Evolutionary conservation across 2,113 vertebrate genomes (phyloP), one percentile per base, ranked within the genome.

Genomic region (Vulpes vulpes): DNA sequence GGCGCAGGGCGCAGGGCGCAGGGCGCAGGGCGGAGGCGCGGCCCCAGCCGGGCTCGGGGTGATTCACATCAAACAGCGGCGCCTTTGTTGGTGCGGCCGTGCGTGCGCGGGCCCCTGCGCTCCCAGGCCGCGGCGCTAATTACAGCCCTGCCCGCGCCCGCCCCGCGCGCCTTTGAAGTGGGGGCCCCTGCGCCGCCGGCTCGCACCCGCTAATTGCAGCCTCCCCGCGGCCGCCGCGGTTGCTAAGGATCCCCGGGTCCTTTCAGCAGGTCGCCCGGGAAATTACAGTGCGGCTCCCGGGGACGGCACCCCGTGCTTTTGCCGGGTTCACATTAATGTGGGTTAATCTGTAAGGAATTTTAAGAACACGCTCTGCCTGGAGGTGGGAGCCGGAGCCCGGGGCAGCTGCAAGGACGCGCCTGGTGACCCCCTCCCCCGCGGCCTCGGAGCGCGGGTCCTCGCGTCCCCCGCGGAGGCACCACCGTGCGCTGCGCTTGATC

Each of bases 271-370:
- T 43, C 30, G 85, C 55, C 19, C 89, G 96, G 89, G 83, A 97
- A 97, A 98, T 96, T 93, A 97, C 97, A 94, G 7, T 32, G 97
- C 92, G 6, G 93, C 96, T 59, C 25, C 0, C 22, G n/a, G 86
- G n/a, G 87, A 22, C 38, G 82, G 78, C 0, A 30, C 51, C 78
- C 78, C 32, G 0, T 17, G 94, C 93, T 95, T 96, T 95, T 38
- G 79, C 88, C 64, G 25, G 69, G 89, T 20, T 95, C 55, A 74
- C 73, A 64, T 15, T 35, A n/a, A 86, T 12, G 74, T 32, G 64
- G 98, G 92, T 89, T 97, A 80, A 97, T 92, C 97, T 76, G 95
- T 27, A 9, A 98, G 83, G 98, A 96, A 97, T 98, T 49, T 96
- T 87, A 98, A 95, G 95, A 87, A 78, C 96, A 84, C 2, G 55